These are phyloP conservation scores for Phrynocephalus forsythii DNA, from an alignment of 2,797 vertebrate species.

Conservation along the genomic window DNA sequence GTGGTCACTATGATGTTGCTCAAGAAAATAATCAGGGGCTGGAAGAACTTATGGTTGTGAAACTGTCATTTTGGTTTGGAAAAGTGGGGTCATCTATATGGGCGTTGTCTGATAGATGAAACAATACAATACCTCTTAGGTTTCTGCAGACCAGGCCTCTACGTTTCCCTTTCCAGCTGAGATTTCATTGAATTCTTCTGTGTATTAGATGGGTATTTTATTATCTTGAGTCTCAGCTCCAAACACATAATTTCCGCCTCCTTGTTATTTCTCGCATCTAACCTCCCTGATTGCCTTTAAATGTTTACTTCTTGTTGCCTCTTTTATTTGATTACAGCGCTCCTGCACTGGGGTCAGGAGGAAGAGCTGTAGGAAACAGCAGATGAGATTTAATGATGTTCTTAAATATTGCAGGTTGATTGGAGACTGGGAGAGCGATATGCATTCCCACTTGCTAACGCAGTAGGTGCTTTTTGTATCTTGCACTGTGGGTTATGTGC, in stretches of 20 bases:
- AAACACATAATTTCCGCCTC: background rate
- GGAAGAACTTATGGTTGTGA: too few relatives aligned
- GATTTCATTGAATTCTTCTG: background rate
- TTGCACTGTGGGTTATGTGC: background rate
- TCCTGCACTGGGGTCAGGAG: background rate
- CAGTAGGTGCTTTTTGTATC: background rate
- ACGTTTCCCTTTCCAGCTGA: background rate
- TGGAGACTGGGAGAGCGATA: background rate
- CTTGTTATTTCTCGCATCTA: slow-evolving; percentile 4
- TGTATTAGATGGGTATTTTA: background rate
- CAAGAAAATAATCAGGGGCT: background rate
- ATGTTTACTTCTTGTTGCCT: slow-evolving; percentile 31
- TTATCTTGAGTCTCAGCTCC: slow-evolving; percentile 1
- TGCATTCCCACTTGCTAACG: background rate
- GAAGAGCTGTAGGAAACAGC: slow-evolving; percentile 13
- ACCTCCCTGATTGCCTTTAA: slow-evolving; percentile 23
- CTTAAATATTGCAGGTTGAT: slow-evolving; percentile 31
- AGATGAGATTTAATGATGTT: slow-evolving; percentile 18
- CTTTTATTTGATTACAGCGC: slow-evolving; percentile 18
- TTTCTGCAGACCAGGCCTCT: background rate
- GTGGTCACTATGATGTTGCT: background rate
- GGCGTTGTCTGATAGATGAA: too few relatives aligned
- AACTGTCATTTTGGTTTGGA: too few relatives aligned
- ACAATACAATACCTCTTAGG: background rate
- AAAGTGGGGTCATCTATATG: too few relatives aligned